These are phyloP conservation scores for Dryobota labecula DNA, from an alignment of 2,888 invertebrate genomes.

Conservation along the genomic window DNA sequence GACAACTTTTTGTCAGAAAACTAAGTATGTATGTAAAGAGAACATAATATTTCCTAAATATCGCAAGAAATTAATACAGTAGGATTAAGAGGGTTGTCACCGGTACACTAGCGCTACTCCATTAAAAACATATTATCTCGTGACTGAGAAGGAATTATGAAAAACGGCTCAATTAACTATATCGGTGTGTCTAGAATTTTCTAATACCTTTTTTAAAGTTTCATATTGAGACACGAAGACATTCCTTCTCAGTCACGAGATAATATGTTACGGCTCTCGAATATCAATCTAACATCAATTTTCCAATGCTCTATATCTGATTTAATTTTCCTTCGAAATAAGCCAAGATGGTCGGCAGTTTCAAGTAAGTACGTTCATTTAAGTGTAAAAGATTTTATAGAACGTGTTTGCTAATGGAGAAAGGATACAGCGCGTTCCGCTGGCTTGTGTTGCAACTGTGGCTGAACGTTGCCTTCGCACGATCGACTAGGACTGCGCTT, in stretches of 20 bases:
- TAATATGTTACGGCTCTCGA: no score
- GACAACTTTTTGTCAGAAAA: not conserved
- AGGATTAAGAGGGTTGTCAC: no score
- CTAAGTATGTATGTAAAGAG: not conserved
- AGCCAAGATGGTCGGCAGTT: slow-evolving; percentile 19
- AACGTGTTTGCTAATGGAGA: slow-evolving; percentile 75
- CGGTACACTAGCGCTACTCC: no score
- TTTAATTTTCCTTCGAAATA: not conserved
- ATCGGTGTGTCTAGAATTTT: no score
- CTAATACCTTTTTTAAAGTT: no score
- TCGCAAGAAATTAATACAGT: not conserved
- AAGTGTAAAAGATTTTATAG: slow-evolving; percentile 63
- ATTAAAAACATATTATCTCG: no score
- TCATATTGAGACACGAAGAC: no score
- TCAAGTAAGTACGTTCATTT: slow-evolving; percentile 48
- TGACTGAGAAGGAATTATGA: no score
- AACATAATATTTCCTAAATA: not conserved
- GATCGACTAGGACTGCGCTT: slow-evolving; percentile 52
- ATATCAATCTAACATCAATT: no score
- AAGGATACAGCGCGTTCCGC: slow-evolving; percentile 79
- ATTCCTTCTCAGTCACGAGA: no score
- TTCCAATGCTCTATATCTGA: no score
- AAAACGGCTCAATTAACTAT: no score
- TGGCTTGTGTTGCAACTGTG: slow-evolving; percentile 58
- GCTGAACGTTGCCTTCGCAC: slow-evolving; percentile 54